Conservation (phyloP, 1,140 invertebrate genomes). For the Ceratosolen solmsi region DNA sequence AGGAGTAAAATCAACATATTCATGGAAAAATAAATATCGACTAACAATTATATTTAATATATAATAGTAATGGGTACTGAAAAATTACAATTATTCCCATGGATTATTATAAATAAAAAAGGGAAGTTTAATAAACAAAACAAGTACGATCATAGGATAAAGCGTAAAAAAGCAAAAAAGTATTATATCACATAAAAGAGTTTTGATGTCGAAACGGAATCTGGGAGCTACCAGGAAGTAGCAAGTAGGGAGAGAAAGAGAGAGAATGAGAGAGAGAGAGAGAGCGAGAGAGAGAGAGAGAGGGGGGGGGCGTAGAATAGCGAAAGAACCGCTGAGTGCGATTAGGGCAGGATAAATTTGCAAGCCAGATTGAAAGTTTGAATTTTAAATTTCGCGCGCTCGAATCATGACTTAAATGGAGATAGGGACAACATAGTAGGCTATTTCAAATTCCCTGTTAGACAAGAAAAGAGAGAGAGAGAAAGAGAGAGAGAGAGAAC, state of each 20-base stretch:
- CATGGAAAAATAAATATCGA: too few relatives aligned
- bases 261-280: slow-evolving; percentile 41
- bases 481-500: background rate
- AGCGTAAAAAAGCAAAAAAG: too few relatives aligned
- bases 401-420: slow-evolving; percentile 61
- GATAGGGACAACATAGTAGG: background rate
- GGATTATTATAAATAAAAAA: too few relatives aligned
- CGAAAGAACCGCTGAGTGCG: background rate
- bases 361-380: slow-evolving; percentile 71
- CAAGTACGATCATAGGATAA: too few relatives aligned
- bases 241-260: slow-evolving; percentile 53
- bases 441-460: background rate
- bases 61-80: too few relatives aligned
- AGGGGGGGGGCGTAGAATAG: too few relatives aligned
- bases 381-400: slow-evolving; percentile 65
- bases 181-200: too few relatives aligned
- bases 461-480: slow-evolving; percentile 45
- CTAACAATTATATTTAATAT: too few relatives aligned
- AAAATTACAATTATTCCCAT: too few relatives aligned
- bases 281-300: slow-evolving; percentile 46
- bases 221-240: too few relatives aligned
- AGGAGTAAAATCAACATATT: too few relatives aligned
- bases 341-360: slow-evolving; percentile 57
- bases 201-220: slow-evolving; percentile 65
- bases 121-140: too few relatives aligned